phyloP scores from a whole-genome alignment of 2,888 invertebrate genomes.

The Drosophila pseudotalamancana region DNA sequence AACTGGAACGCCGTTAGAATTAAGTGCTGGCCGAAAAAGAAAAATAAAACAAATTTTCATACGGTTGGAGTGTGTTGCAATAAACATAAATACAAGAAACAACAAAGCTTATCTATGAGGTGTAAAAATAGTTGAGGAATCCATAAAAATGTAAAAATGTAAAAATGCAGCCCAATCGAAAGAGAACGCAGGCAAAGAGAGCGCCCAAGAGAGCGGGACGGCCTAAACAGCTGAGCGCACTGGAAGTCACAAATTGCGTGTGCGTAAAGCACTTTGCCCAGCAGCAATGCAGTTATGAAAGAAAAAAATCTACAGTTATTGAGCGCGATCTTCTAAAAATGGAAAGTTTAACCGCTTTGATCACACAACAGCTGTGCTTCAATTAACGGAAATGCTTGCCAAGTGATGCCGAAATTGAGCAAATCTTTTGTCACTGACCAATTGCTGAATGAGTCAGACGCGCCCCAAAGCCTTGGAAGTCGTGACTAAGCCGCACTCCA shows the following conservation, averaged over 20 bases:
- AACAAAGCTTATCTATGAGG: conserved; percentile 31
- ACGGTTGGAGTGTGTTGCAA: conserved; percentile 17
- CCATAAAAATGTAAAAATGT: conserved; percentile 76
- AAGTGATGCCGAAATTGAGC: conserved; percentile 30
- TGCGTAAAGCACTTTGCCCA: conserved; percentile 52
- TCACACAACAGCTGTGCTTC: conserved; percentile 34
- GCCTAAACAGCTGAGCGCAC: conserved; percentile 42
- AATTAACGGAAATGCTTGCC: conserved; percentile 53
- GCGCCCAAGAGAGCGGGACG: conserved; percentile 25
- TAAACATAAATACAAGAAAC: conserved; percentile 49
- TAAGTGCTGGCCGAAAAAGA: conserved; percentile 42
- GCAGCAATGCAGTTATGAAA: conserved; percentile 12
- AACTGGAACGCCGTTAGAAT: conserved; percentile 35
- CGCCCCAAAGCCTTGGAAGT: conserved; percentile 44
- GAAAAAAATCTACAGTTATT: conserved; percentile 11
- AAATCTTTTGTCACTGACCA: conserved; percentile 13
- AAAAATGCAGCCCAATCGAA: conserved; percentile 43
- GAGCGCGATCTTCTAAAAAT: conserved; percentile 60
- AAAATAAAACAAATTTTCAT: conserved; percentile 49
- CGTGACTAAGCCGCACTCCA: conserved; percentile 60
- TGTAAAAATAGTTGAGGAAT: conserved; percentile 75
- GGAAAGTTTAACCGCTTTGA: conserved; percentile 56
- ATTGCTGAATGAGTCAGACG: conserved; percentile 43
- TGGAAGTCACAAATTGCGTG: conserved; percentile 41
- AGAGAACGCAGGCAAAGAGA: conserved; percentile 9